Evolutionary conservation across 1,140 invertebrate species (phyloP).

Genomic region (Eriocheir sinensis): DNA sequence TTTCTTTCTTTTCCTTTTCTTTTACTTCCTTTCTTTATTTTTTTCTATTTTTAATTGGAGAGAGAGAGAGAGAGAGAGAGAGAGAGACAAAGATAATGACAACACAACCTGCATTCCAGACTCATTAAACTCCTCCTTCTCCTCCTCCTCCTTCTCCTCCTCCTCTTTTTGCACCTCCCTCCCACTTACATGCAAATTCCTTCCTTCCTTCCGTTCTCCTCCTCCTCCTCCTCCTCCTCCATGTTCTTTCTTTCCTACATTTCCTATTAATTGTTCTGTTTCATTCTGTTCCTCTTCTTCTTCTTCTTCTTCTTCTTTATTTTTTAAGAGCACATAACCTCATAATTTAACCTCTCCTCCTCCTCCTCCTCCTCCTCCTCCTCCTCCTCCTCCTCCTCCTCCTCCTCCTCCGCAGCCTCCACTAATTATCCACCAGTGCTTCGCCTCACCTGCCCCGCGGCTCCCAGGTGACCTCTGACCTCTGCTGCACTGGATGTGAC

Average conservation of each 20-base stretch:
- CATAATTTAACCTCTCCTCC: too few relatives aligned
- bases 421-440: too few relatives aligned
- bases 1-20: too few relatives aligned
- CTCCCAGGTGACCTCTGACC: background rate
- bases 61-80: slow-evolving; percentile 55
- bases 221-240: background rate
- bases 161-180: background rate
- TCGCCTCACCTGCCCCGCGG: background rate
- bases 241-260: background rate
- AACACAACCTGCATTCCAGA: background rate
- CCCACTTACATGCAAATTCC: background rate
- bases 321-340: too few relatives aligned
- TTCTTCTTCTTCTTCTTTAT: background rate
- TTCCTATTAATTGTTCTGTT: too few relatives aligned
- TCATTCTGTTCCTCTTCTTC: background rate
- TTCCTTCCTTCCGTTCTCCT: background rate
- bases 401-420: too few relatives aligned
- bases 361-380: too few relatives aligned
- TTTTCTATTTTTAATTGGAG: background rate
- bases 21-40: too few relatives aligned
- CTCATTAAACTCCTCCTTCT: slow-evolving; percentile 32
- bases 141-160: background rate
- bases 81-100: slow-evolving; percentile 36
- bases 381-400: too few relatives aligned
- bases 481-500: background rate